These are phyloP conservation scores for Smutsia temminckii DNA, from an alignment of 2,797 vertebrate genomes.

Conservation along the genomic window DNA sequence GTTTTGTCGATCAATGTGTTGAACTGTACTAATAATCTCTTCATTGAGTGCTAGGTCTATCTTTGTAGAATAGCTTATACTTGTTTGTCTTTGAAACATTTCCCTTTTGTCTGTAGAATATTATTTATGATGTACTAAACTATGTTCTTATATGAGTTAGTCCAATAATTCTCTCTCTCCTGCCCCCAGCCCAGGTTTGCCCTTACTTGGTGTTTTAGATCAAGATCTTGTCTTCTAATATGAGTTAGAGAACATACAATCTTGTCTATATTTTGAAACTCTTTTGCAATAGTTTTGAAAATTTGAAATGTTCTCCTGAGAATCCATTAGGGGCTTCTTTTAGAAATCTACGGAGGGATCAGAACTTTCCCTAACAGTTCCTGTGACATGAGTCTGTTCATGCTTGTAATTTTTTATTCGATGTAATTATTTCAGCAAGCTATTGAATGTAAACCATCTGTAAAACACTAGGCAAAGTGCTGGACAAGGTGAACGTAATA, in stretches of 20 bases:
- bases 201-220: background rate
- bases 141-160: background rate
- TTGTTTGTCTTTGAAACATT: slow-evolving; percentile 5
- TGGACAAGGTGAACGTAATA: background rate
- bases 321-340: background rate
- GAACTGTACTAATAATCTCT: background rate
- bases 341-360: background rate
- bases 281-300: slow-evolving; percentile 19
- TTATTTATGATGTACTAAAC: slow-evolving; percentile 21
- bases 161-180: background rate
- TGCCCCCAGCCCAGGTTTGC: background rate
- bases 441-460: background rate
- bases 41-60: background rate
- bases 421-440: background rate
- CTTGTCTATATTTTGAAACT: background rate
- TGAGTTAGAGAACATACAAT: background rate
- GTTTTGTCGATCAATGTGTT: slow-evolving; percentile 23
- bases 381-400: background rate
- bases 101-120: background rate
- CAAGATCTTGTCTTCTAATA: background rate
- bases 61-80: background rate
- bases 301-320: background rate
- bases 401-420: slow-evolving; percentile 6
- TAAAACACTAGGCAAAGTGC: background rate
- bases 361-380: background rate